These are phyloP conservation scores for Microcaecilia unicolor DNA, from an alignment of 2,797 vertebrate species.

Conservation along the genomic window DNA sequence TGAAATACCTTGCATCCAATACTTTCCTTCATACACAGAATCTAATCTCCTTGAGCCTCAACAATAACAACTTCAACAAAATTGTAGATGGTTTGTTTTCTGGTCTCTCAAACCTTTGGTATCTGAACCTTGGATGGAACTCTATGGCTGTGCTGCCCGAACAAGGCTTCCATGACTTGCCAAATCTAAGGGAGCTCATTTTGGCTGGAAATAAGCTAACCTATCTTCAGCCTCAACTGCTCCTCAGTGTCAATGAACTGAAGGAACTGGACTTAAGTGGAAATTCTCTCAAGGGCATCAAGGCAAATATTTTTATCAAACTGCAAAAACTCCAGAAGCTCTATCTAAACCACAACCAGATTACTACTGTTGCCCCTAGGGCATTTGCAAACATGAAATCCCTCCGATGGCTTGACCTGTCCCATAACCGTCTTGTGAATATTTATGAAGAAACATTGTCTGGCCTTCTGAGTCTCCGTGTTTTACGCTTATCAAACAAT, in stretches of 20 bases:
- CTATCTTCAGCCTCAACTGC: conserved; percentile 84
- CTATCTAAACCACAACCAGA: conserved; percentile 84
- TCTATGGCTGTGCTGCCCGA: conserved; percentile 78
- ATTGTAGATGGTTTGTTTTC: conserved; percentile 81
- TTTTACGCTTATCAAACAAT: conserved; percentile 85
- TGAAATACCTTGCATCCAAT: conserved; percentile 58
- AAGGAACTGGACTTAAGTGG: conserved; percentile 85
- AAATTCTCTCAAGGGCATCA: conserved; percentile 78
- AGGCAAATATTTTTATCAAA: conserved; percentile 78
- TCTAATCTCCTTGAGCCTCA: conserved; percentile 78
- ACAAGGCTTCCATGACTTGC: conserved; percentile 70
- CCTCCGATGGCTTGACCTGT: conserved; percentile 87
- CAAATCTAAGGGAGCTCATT: conserved; percentile 75
- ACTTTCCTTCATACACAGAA: conserved; percentile 74
- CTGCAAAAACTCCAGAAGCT: conserved; percentile 87
- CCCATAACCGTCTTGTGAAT: conserved; percentile 72
- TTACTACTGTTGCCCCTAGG: conserved; percentile 69
- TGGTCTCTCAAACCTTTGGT: conserved; percentile 82
- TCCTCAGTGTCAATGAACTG: conserved; percentile 77
- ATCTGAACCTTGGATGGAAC: conserved; percentile 91
- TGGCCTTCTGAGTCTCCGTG: conserved; percentile 76
- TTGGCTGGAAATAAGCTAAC: conserved; percentile 83
- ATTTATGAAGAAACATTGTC: conserved; percentile 83
- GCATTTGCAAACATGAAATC: conserved; percentile 86
- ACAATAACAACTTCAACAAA: conserved; percentile 77